A percentile compares a stretch with the other conserved stretches of the same genome.
Conservation (phyloP, 2,888 invertebrate species). For the Melipona beecheii region DNA sequence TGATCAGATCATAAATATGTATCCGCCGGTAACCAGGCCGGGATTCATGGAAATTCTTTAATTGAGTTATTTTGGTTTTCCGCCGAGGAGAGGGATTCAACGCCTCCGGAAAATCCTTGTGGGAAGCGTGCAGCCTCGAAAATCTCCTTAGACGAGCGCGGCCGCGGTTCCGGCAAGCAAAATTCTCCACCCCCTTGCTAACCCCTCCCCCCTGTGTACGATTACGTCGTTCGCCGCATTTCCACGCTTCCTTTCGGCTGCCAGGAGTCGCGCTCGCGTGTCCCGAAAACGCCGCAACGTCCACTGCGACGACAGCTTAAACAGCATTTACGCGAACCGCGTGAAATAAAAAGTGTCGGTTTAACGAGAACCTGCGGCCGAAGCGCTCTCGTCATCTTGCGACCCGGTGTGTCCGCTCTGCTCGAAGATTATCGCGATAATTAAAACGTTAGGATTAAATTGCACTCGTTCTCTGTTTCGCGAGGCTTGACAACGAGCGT, state of each 20-base stretch:
- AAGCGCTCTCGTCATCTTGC: not conserved
- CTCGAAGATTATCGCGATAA: slow-evolving; percentile 46
- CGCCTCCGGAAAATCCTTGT: slow-evolving; percentile 80
- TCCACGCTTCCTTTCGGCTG: slow-evolving; percentile 15
- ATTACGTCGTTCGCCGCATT: slow-evolving; percentile 44
- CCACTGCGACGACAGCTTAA: slow-evolving; percentile 21
- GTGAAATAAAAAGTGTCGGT: slow-evolving; percentile 41
- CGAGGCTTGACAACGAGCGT: not conserved
- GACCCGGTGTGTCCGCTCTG: not conserved
- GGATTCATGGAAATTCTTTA: slow-evolving; percentile 84
- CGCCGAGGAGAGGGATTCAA: slow-evolving; percentile 37
- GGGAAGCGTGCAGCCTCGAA: slow-evolving; percentile 78
- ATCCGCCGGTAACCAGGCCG: slow-evolving; percentile 73
- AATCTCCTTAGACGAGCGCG: slow-evolving; percentile 75
- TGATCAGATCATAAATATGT: slow-evolving; percentile 83
- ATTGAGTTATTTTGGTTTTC: slow-evolving; percentile 83
- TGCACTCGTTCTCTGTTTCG: slow-evolving; percentile 6
- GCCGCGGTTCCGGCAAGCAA: slow-evolving; percentile 36
- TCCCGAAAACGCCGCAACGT: slow-evolving; percentile 8
- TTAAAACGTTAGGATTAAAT: slow-evolving; percentile 48
- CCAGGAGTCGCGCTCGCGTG: slow-evolving; percentile 11
- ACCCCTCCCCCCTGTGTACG: slow-evolving; percentile 31
- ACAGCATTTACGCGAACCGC: slow-evolving; percentile 24
- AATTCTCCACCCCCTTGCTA: slow-evolving; percentile 33
- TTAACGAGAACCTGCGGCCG: slow-evolving; percentile 25